phyloP scores from a whole-genome alignment of 2,888 invertebrate genomes.

The Lapara coniferarum region DNA sequence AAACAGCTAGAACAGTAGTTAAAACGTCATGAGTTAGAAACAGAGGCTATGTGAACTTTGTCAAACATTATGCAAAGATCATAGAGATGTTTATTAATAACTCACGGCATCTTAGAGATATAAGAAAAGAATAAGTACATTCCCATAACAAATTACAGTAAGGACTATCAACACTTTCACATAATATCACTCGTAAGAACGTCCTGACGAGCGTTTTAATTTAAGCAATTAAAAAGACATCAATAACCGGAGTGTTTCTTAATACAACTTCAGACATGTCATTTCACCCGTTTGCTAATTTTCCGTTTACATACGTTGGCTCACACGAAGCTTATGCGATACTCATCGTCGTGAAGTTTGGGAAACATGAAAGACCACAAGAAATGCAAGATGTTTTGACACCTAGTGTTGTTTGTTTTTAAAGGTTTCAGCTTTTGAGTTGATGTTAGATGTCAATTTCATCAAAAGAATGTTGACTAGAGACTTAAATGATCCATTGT shows the following conservation, averaged over 20 bases:
- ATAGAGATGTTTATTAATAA: too few relatives aligned
- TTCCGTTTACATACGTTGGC: conserved; percentile 49
- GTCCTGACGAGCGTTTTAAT: conserved; percentile 35
- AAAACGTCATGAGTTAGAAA: too few relatives aligned
- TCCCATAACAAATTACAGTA: neutral
- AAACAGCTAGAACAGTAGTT: too few relatives aligned
- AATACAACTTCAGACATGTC: conserved; percentile 52
- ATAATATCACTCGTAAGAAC: neutral
- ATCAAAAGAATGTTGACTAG: neutral
- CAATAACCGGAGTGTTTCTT: conserved; percentile 52
- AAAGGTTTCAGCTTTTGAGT: too few relatives aligned
- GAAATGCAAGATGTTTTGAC: too few relatives aligned
- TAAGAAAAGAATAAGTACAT: too few relatives aligned
- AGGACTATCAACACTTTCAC: neutral
- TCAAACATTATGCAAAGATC: too few relatives aligned
- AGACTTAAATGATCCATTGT: too few relatives aligned
- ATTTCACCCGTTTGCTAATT: conserved; percentile 53
- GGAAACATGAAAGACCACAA: neutral
- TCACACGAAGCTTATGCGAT: conserved; percentile 56
- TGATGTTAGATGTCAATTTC: neutral
- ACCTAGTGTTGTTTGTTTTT: too few relatives aligned
- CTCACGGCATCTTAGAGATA: too few relatives aligned
- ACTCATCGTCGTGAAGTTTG: conserved; percentile 32
- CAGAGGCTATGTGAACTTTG: too few relatives aligned
- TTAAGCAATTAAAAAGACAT: conserved; percentile 55